phyloP scores from a whole-genome alignment of 2,113 vertebrate genomes.

The Rhinichthys klamathensis region DNA sequence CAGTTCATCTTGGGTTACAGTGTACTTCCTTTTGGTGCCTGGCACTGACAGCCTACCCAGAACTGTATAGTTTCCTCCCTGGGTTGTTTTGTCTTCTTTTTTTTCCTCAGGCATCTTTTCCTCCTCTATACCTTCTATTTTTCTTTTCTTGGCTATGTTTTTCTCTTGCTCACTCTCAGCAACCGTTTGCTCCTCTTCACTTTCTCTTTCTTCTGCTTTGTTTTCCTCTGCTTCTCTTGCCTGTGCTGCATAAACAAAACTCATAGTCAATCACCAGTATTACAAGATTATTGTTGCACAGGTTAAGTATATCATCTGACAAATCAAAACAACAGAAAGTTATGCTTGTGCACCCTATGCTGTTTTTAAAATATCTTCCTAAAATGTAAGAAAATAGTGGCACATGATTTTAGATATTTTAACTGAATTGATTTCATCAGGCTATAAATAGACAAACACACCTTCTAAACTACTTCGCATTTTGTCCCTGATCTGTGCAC shows the following conservation, averaged over 20 bases:
- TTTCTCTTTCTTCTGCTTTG: background rate
- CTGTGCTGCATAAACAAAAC: background rate
- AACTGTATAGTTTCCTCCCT: background rate
- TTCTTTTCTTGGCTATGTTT: background rate
- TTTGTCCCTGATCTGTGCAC: background rate
- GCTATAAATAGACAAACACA: background rate
- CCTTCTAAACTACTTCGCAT: background rate
- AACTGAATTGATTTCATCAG: background rate
- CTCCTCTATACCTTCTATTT: background rate
- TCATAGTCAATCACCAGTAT: background rate
- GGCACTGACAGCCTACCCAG: background rate
- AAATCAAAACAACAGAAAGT: no score
- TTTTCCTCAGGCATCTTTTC: no score
- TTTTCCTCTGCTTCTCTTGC: background rate
- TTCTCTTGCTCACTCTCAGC: background rate
- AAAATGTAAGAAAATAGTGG: no score
- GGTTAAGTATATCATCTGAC: no score
- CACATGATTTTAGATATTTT: no score
- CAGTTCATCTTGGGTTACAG: no score
- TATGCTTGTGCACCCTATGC: no score
- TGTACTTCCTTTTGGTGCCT: no score
- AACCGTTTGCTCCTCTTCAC: background rate
- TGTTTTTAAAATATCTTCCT: no score
- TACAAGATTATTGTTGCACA: background rate
- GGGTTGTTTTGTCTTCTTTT: background rate